Conservation (phyloP, 2,113 vertebrate species). For the Brachirus orientalis region DNA sequence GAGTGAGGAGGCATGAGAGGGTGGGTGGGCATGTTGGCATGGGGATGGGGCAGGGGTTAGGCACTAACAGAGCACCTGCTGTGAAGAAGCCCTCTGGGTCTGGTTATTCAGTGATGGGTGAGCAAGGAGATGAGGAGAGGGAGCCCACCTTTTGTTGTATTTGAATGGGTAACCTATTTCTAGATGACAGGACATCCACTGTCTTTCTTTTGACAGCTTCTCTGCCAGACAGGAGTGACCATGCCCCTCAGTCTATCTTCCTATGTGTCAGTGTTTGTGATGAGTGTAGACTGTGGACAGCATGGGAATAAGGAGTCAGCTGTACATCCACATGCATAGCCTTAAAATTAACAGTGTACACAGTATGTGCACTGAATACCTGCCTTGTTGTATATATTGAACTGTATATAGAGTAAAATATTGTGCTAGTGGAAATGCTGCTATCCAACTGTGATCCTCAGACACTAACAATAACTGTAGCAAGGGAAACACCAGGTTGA, state of each 20-base stretch:
- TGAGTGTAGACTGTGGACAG: not conserved
- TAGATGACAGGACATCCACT: conserved; percentile 8
- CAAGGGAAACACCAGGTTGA: conserved; percentile 10
- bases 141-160: conserved; percentile 34
- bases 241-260: not conserved
- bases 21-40: conserved; percentile 4
- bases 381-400: not conserved
- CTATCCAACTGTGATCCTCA: not conserved
- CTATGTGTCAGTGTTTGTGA: not conserved
- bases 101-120: conserved; percentile 63
- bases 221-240: conserved; percentile 15
- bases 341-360: no score
- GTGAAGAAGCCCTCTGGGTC: conserved; percentile 59
- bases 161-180: not conserved
- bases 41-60: conserved; percentile 1
- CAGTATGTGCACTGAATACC: not conserved
- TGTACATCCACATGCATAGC: not conserved
- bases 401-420: no score
- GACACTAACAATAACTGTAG: not conserved
- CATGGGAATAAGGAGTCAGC: not conserved
- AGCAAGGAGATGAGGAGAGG: conserved; percentile 43
- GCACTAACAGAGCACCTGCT: conserved; percentile 60
- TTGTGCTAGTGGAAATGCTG: not conserved
- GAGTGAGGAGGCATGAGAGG: conserved; percentile 45
- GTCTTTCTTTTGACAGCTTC: not conserved